phyloP scores from a whole-genome alignment of 2,888 invertebrate species.

The Pristionchus maxplancki region DNA sequence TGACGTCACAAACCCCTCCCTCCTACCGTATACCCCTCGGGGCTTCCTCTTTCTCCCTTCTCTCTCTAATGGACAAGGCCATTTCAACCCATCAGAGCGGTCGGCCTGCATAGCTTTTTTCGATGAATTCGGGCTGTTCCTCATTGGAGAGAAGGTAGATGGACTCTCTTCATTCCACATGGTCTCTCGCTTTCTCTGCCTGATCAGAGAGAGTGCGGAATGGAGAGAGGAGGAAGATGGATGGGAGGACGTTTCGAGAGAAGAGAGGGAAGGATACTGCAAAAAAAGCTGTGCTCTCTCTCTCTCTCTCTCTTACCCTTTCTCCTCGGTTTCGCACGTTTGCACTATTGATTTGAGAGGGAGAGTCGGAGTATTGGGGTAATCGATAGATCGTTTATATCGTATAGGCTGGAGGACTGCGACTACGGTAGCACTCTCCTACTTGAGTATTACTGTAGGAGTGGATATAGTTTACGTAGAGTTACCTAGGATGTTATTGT shows the following conservation, averaged over 20 bases:
- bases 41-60: neutral
- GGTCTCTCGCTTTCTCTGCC: no score
- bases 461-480: no score
- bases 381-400: no score
- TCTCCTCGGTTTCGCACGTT: slow-evolving; percentile 25
- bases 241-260: neutral
- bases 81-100: neutral
- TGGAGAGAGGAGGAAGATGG: neutral
- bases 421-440: no score
- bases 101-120: no score
- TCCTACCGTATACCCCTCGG: neutral
- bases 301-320: neutral
- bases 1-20: no score
- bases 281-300: neutral
- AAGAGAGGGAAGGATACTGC: neutral
- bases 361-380: no score
- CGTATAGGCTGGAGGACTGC: no score
- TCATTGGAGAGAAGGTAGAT: neutral
- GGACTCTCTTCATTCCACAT: no score
- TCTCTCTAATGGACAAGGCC: slow-evolving; percentile 11
- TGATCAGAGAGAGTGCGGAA: neutral
- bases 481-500: no score
- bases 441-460: no score
- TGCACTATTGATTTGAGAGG: neutral
- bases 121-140: neutral